Base-by-base conservation (phyloP, 2,797 vertebrate species). In the Dermochelys coriacea region DNA sequence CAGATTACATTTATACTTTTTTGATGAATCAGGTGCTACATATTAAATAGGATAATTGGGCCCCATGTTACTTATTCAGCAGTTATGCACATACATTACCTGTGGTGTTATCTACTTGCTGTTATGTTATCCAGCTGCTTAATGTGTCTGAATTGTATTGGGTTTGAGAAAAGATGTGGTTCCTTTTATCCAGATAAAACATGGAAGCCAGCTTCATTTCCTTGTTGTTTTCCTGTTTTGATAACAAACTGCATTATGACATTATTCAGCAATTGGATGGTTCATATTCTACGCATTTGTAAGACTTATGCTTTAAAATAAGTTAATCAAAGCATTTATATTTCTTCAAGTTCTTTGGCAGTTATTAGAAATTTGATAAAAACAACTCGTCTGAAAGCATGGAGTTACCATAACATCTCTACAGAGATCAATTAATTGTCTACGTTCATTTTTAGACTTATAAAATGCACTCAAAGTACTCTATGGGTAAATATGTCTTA, bases 131-230 rank as follows among this genome's bases (percentile, higher is more conserved):
- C 57, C 45, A 61, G 84, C 37, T 59, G 51, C 52, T 57, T 80
- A 23, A 10, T 0, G 0, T 50, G 19, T 29, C 37, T 45, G 14
- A 5, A 0, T 41, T 45, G 0, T 2, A 10, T 47, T 21, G 61
- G 45, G 2, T 18, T 86, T 57, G n/a, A 52, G 78, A 80, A 86
- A 84, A 0, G 14, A n/a, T 57, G 4, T 34, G 10, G 2, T 21
- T 68, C 37, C 47, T 6, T 12, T 75, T 78, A 15, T 25, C 47
- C 16, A 81, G 52, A 87, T 51, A 59, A 2, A 84, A 51, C 37
- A 21, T 9, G 4, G 45, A 87, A 94, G 29, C 41, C 12, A 52
- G 4, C 1, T 64, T 81, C 14, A 78, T 34, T 41, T 82, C 49
- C 23, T 45, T 51, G 5, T 19, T 45, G 2, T 51, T 1, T 34